A percentile compares a stretch with the other conserved stretches of the same genome.
These are phyloP conservation scores for Rhinopomastus cyanomelas DNA, from an alignment of 2,113 vertebrate genomes.

Conservation along the genomic window DNA sequence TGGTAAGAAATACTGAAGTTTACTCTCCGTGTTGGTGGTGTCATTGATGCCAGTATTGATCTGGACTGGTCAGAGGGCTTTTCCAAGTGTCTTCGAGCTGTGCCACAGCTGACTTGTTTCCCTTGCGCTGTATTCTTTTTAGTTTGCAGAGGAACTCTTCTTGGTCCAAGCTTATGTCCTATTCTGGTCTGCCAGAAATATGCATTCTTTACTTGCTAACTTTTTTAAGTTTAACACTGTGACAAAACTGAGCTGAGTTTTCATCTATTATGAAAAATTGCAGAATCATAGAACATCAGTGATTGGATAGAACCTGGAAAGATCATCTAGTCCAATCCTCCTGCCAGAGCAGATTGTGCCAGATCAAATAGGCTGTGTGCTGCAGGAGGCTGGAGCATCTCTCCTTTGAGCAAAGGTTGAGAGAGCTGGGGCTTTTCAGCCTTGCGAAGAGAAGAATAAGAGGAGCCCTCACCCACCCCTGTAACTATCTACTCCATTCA, in stretches of 20 bases:
- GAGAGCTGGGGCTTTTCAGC: too few relatives aligned
- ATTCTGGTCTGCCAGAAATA: neutral
- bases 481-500: neutral
- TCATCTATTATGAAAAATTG: neutral
- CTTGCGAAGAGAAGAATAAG: too few relatives aligned
- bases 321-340: too few relatives aligned
- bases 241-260: neutral
- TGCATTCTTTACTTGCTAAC: neutral
- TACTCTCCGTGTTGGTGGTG: accelerated
- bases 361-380: neutral
- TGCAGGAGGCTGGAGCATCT: neutral
- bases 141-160: neutral
- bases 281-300: too few relatives aligned
- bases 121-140: neutral
- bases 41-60: neutral
- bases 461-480: too few relatives aligned
- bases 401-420: too few relatives aligned
- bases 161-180: accelerated
- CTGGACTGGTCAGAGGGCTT: neutral
- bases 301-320: too few relatives aligned
- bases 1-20: neutral
- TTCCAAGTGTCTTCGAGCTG: neutral
- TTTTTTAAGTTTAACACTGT: neutral
- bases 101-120: neutral
- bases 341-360: too few relatives aligned